Percentiles rank a stretch among this genome's conserved stretches.
Evolutionary conservation across 1,140 invertebrate genomes (phyloP).

Genomic region (Penaeus japonicus): DNA sequence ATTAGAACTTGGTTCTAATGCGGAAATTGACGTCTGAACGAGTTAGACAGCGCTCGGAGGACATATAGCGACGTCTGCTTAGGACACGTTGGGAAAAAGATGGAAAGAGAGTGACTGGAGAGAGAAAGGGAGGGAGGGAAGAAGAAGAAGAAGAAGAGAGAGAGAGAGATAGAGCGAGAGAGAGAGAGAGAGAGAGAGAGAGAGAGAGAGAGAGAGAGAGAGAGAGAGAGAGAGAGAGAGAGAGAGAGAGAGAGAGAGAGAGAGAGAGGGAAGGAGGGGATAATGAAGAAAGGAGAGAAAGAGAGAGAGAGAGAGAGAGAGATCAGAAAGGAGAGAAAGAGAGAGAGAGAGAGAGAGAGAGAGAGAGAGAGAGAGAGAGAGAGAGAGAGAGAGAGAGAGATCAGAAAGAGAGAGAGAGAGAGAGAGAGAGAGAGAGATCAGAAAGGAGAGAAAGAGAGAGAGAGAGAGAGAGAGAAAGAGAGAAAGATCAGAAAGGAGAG

Average conservation of each 20-base stretch:
- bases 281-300: too few species aligned
- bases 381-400: too few species aligned
- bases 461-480: too few species aligned
- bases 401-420: too few species aligned
- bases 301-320: neutral
- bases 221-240: neutral
- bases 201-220: neutral
- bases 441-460: too few species aligned
- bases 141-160: neutral
- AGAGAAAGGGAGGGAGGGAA: conserved; percentile 6
- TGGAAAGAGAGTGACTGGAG: neutral
- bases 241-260: neutral
- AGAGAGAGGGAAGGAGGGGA: neutral
- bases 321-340: neutral
- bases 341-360: neutral
- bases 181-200: neutral
- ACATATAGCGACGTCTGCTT: neutral
- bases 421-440: too few species aligned
- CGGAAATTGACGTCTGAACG: neutral
- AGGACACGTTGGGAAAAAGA: neutral
- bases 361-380: too few species aligned
- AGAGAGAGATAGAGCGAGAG: neutral
- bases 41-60: neutral
- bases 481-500: too few species aligned
- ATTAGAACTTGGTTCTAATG: too few species aligned